Evolutionary conservation across 53 echinoderm and acorn worm genomes (phyloP).

Genomic region (Luidia sarsii): DNA sequence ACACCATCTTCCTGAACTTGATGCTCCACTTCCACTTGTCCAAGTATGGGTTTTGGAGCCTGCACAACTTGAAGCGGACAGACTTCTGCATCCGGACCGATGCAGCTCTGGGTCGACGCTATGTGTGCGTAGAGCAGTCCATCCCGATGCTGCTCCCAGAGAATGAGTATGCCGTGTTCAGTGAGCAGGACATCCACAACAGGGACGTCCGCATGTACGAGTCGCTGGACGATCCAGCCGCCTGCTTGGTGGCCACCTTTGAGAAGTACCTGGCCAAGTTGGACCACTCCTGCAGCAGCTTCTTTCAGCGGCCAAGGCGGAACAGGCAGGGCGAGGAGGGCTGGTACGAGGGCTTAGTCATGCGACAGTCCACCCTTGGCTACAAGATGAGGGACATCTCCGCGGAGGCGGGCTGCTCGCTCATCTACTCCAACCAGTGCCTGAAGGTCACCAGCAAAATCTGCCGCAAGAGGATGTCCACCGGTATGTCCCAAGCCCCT

Average conservation of each 20-base stretch:
- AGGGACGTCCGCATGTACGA: slow-evolving; percentile 45
- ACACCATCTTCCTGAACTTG: slow-evolving; percentile 27
- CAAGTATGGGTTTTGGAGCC: slow-evolving; percentile 13
- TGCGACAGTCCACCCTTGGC: slow-evolving; percentile 20
- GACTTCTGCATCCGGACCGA: slow-evolving; percentile 35
- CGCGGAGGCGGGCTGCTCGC: slow-evolving; percentile 42
- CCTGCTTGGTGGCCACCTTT: slow-evolving; percentile 47
- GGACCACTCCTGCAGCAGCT: slow-evolving; percentile 17
- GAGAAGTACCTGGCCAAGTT: slow-evolving; percentile 40
- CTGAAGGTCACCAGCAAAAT: slow-evolving; percentile 42
- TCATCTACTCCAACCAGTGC: slow-evolving; percentile 53
- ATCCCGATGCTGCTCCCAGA: too few species aligned
- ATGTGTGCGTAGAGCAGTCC: background rate
- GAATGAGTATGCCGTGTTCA: slow-evolving; percentile 19
- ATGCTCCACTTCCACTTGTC: slow-evolving; percentile 35
- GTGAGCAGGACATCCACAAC: slow-evolving; percentile 26
- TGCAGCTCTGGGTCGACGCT: background rate
- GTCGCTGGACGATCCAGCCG: slow-evolving; percentile 15
- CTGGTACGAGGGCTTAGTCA: slow-evolving; percentile 48
- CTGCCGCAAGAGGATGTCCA: background rate
- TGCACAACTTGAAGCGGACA: slow-evolving; percentile 28
- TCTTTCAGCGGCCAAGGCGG: slow-evolving; percentile 56
- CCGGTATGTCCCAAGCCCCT: slow-evolving; percentile 12
- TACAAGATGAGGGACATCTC: slow-evolving; percentile 55
- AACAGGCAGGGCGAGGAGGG: background rate